Percentiles rank a stretch among this genome's conserved stretches.
Conservation (phyloP, 2,113 vertebrate species). For the human (Homo sapiens) region DNA sequence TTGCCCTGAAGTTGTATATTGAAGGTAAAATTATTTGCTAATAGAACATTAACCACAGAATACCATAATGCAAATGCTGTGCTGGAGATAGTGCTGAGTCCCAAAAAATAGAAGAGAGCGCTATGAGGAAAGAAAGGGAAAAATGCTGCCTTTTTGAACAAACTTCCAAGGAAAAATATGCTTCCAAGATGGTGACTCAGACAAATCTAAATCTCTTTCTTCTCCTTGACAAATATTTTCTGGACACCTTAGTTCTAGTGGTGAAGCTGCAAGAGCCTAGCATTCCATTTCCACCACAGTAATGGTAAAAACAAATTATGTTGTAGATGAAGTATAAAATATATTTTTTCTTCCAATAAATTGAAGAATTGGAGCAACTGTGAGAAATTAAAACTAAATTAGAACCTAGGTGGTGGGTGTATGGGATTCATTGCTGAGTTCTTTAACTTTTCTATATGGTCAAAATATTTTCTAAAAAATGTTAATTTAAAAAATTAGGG, state of each 20-base stretch:
- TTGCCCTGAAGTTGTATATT: background rate
- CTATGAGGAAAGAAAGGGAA: background rate
- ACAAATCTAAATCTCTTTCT: background rate
- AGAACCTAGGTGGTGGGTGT: background rate
- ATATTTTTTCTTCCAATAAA: background rate
- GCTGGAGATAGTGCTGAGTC: background rate
- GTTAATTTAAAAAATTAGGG: background rate
- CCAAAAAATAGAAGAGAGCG: background rate
- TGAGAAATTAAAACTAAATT: background rate
- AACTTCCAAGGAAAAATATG: background rate
- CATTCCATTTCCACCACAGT: background rate
- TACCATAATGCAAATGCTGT: background rate
- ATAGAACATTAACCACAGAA: constrained; percentile 28
- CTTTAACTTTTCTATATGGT: background rate
- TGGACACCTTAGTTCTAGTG: background rate
- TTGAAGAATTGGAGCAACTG: background rate
- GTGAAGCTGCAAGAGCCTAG: background rate
- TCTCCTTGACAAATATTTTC: background rate
- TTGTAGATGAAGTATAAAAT: background rate
- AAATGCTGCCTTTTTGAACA: background rate
- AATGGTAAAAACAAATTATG: background rate
- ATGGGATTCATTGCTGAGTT: background rate
- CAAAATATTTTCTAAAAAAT: constrained; percentile 18
- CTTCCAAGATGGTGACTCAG: background rate
- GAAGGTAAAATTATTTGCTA: constrained; percentile 26